These are phyloP conservation scores for Andrena marginata DNA, from an alignment of 2,888 invertebrate genomes.

Conservation along the genomic window DNA sequence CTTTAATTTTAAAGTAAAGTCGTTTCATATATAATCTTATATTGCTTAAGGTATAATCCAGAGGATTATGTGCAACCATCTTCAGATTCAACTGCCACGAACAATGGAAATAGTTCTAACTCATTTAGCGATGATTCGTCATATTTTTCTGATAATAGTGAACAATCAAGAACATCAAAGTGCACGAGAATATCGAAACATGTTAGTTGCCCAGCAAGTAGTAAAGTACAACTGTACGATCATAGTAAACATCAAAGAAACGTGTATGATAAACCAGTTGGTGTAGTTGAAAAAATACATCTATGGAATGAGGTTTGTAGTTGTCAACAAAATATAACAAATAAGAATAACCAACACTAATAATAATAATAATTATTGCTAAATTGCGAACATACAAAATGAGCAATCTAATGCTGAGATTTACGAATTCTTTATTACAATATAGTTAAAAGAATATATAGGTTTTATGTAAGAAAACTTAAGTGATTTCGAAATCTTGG, in stretches of 20 bases:
- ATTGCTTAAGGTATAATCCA: conserved; percentile 77
- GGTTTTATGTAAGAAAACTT: too few relatives aligned
- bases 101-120: conserved; percentile 71
- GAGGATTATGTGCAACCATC: conserved; percentile 78
- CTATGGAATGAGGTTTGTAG: conserved; percentile 74
- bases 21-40: conserved; percentile 20
- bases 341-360: neutral
- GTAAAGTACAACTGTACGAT: conserved; percentile 80
- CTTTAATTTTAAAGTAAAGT: neutral
- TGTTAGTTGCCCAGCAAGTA: conserved; percentile 61
- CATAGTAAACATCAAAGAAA: conserved; percentile 77
- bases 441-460: too few relatives aligned
- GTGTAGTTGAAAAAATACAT: conserved; percentile 79
- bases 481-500: too few relatives aligned
- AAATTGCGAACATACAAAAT: neutral
- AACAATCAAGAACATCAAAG: conserved; percentile 42
- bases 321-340: neutral
- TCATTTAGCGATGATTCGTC: conserved; percentile 82
- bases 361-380: neutral
- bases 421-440: too few relatives aligned
- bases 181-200: conserved; percentile 64
- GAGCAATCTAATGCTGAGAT: too few relatives aligned
- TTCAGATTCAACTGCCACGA: conserved; percentile 64
- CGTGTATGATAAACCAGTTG: conserved; percentile 75
- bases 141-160: conserved; percentile 78